Evolutionary conservation across 2,113 vertebrate species (phyloP).

Genomic region (Brienomyrus brachyistius): DNA sequence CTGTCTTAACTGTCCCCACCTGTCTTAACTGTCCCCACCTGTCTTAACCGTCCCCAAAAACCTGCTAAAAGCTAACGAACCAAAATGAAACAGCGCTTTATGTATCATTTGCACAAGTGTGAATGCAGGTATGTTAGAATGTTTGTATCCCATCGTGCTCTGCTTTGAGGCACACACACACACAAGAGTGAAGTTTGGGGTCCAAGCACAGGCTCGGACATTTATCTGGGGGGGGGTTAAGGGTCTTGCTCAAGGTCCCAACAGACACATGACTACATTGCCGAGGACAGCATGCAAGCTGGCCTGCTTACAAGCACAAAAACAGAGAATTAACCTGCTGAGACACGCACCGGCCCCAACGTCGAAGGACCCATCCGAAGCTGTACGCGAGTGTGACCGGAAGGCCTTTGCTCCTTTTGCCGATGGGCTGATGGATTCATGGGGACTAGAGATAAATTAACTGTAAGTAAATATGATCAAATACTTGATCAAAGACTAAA

Average conservation of each 20-base stretch:
- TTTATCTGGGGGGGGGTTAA: background rate
- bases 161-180: background rate
- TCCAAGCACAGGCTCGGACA: background rate
- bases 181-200: background rate
- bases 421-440: background rate
- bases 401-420: background rate
- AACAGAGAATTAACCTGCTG: background rate
- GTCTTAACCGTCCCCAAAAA: background rate
- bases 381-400: background rate
- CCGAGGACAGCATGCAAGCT: background rate
- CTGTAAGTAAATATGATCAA: background rate
- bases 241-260: background rate
- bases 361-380: background rate
- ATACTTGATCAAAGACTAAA: background rate
- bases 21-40: background rate
- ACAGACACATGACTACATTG: conserved; percentile 8
- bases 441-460: background rate
- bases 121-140: background rate
- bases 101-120: background rate
- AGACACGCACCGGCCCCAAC: background rate
- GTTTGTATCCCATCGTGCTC: background rate
- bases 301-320: background rate
- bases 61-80: background rate
- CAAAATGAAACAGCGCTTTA: conserved; percentile 19
- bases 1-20: background rate